These are phyloP conservation scores for Kobus ellipsiprymnus DNA, from an alignment of 2,113 vertebrate species.

Conservation along the genomic window DNA sequence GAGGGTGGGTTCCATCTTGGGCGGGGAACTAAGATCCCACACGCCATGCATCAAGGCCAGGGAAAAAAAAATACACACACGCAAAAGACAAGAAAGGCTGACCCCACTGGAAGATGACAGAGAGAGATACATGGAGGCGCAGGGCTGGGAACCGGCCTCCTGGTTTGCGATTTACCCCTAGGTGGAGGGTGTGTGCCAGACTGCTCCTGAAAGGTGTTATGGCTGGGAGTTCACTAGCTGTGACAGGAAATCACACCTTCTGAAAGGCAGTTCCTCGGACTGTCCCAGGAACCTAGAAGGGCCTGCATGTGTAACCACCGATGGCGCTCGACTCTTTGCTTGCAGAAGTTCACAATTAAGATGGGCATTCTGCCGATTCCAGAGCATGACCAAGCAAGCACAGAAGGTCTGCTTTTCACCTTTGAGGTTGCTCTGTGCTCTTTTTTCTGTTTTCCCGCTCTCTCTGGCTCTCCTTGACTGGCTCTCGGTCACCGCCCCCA, in stretches of 20 bases:
- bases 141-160: rapidly evolving
- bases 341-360: not conserved
- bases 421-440: not conserved
- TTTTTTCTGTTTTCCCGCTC: not conserved
- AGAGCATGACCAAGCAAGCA: not conserved
- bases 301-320: rapidly evolving
- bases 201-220: not conserved
- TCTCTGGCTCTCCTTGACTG: not conserved
- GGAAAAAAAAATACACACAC: too few species aligned
- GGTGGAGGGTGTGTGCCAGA: rapidly evolving
- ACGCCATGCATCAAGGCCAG: not conserved
- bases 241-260: not conserved
- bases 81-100: not conserved
- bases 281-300: not conserved
- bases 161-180: not conserved
- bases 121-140: rapidly evolving
- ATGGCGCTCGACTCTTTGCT: not conserved
- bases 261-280: rapidly evolving
- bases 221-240: not conserved
- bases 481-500: rapidly evolving
- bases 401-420: not conserved
- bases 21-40: not conserved
- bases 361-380: not conserved
- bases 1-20: not conserved
- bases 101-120: not conserved